phyloP scores from a whole-genome alignment of 2,888 invertebrate species.

The Anthrax anthrax region DNA sequence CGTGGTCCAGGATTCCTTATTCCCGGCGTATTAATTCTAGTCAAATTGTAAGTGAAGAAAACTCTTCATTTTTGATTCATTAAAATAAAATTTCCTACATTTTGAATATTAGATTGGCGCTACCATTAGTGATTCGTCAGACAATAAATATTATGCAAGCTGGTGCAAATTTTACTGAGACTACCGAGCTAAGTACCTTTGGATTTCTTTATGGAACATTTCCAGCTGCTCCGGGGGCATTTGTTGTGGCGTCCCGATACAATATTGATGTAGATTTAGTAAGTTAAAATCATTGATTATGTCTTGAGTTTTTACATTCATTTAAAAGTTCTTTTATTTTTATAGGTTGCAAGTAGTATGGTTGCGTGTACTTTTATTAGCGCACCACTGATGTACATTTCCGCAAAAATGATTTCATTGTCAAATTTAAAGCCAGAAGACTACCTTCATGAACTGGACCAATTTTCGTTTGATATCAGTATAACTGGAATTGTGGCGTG shows the following conservation, averaged over 20 bases:
- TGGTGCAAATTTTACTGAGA: conserved; percentile 55
- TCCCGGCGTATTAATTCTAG: conserved; percentile 74
- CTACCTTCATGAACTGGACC: conserved; percentile 60
- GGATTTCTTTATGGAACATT: conserved; percentile 93
- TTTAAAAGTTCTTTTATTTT: conserved; percentile 8
- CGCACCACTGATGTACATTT: conserved; percentile 89
- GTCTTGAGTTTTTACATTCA: not conserved
- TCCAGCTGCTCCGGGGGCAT: conserved; percentile 91
- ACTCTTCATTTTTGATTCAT: conserved; percentile 1
- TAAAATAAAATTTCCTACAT: no score
- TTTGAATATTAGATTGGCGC: conserved; percentile 54
- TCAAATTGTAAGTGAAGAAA: conserved; percentile 76
- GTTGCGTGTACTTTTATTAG: conserved; percentile 89
- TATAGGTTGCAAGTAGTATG: conserved; percentile 82
- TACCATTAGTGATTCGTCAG: conserved; percentile 78
- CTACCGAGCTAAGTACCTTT: conserved; percentile 72
- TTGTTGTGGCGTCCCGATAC: conserved; percentile 84
- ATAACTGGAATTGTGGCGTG: conserved; percentile 63
- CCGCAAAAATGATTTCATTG: conserved; percentile 80
- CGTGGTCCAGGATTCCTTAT: conserved; percentile 65
- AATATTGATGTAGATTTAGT: conserved; percentile 76
- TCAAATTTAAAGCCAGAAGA: conserved; percentile 53
- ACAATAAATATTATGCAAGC: conserved; percentile 61
- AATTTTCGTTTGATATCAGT: conserved; percentile 72
- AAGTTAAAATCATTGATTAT: conserved; percentile 20